Evolutionary conservation across 2,113 vertebrate genomes (phyloP).

Genomic region (Anseranas semipalmata): DNA sequence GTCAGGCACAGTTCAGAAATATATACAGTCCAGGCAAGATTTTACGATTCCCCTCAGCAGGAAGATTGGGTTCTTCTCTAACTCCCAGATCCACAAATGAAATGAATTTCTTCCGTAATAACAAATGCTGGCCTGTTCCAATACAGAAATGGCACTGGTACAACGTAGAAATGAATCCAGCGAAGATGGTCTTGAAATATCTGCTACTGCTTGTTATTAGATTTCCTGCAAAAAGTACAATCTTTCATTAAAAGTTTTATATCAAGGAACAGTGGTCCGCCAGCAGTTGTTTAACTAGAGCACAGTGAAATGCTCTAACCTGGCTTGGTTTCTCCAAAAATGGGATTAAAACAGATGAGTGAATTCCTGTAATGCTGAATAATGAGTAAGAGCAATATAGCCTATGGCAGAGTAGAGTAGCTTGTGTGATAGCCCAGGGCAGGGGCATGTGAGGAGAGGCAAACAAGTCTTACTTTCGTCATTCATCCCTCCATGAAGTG

Average conservation of each 20-base stretch:
- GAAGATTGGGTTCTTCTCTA: not conserved
- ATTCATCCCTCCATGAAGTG: not conserved
- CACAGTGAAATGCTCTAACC: not conserved
- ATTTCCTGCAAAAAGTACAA: not conserved
- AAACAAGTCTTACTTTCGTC: not conserved
- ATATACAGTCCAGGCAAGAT: not conserved
- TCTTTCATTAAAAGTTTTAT: not conserved
- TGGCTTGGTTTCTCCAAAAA: not conserved
- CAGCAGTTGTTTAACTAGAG: not conserved
- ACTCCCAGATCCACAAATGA: not conserved
- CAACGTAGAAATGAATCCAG: not conserved
- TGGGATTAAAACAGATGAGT: not conserved
- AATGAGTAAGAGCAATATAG: not conserved
- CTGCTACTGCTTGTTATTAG: slow-evolving; percentile 14
- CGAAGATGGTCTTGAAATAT: slow-evolving; percentile 47
- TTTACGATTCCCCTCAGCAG: not conserved
- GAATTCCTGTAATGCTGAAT: not conserved
- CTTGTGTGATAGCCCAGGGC: not conserved
- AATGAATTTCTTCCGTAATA: slow-evolving; percentile 36
- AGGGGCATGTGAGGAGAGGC: not conserved
- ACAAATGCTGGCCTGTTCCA: not conserved
- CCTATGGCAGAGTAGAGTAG: not conserved
- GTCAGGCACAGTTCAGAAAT: slow-evolving; percentile 15
- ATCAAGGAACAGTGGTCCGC: not conserved
- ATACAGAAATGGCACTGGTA: not conserved